Conservation (phyloP, 2,888 invertebrate genomes). For the Meloe dianella region DNA sequence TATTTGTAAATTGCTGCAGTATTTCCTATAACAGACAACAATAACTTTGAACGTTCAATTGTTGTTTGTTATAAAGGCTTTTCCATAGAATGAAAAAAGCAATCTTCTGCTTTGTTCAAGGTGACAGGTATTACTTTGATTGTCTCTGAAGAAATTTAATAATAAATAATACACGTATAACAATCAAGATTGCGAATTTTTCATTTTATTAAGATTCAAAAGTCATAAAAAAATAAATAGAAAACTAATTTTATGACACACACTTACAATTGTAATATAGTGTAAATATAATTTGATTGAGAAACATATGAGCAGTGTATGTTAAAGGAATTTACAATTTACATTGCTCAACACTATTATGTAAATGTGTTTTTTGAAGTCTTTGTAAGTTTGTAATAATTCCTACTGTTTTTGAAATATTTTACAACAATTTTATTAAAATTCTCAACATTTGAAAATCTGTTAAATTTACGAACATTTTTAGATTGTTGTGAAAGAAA, state of each 20-base stretch:
- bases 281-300: not conserved
- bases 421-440: not conserved
- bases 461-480: constrained; percentile 44
- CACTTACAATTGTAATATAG: not conserved
- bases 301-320: not conserved
- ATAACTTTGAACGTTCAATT: not conserved
- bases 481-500: constrained; percentile 82
- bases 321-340: not conserved
- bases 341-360: not conserved
- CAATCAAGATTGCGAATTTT: not conserved
- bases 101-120: not conserved
- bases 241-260: not conserved
- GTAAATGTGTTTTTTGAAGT: not conserved
- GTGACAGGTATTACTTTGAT: not conserved
- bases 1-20: no score
- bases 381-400: not conserved
- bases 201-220: not conserved
- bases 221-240: not conserved
- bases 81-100: not conserved
- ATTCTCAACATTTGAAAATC: not conserved
- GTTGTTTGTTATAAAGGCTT: not conserved
- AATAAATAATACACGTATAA: not conserved
- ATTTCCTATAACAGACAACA: no score
- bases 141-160: not conserved
- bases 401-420: not conserved